phyloP scores from a whole-genome alignment of 2,113 vertebrate genomes.

The Trogon surrucura region DNA sequence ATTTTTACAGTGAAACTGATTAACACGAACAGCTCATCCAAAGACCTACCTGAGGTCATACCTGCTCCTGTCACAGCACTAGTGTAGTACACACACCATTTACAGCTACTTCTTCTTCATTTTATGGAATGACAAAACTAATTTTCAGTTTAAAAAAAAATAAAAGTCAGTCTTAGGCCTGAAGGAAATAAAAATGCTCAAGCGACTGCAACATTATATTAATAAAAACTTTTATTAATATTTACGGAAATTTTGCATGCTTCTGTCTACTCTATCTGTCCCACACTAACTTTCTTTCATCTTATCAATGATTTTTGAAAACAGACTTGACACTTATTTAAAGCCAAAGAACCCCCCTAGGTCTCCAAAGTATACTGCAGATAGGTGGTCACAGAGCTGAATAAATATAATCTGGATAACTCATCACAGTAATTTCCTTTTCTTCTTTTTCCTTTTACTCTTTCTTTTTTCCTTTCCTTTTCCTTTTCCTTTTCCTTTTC shows the following conservation, averaged over 20 bases:
- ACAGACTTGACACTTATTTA: neutral
- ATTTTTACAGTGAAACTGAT: neutral
- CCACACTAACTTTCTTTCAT: neutral
- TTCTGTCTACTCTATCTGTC: neutral
- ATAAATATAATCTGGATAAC: neutral
- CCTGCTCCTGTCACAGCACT: neutral
- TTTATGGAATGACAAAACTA: neutral
- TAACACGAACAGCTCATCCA: neutral
- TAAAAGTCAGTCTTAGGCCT: rapidly evolving
- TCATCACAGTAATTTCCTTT: rapidly evolving
- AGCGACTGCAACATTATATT: rapidly evolving
- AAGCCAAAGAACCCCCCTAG: neutral
- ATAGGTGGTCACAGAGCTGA: neutral
- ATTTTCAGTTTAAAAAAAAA: neutral
- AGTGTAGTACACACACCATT: rapidly evolving
- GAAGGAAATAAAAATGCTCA: neutral
- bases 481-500: neutral
- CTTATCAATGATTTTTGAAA: neutral
- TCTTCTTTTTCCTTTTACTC: rapidly evolving
- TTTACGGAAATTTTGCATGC: neutral
- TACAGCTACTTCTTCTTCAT: neutral
- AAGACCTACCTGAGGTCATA: neutral
- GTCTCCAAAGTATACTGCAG: neutral
- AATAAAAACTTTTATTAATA: neutral
- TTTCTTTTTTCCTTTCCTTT: no score